Base-by-base conservation (phyloP, 1,140 invertebrate genomes). In the Micrasema longulum region DNA sequence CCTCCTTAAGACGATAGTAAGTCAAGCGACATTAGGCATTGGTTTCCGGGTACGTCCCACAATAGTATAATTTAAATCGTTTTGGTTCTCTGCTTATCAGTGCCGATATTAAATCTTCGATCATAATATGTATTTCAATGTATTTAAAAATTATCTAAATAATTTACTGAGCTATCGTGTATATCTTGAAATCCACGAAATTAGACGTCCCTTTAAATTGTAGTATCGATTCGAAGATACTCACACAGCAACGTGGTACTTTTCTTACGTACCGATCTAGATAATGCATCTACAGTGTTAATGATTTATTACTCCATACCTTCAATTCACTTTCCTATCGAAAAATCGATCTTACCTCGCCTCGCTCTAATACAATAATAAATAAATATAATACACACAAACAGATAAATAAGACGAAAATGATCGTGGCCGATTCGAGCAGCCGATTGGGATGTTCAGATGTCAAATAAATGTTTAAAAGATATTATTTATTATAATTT, bases 401-500 rank as follows among this genome's bases (percentile, higher is more conserved):
- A 69, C 68, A 35, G 60, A 70, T 67, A 67, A 74, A 70, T 70
- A 70, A 74, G 57, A 74, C 69, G 71, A 74, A 74, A 74, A 74
- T 63, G 73, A 74, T 71, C 73, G 73, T 74, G 69, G 53, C 52
- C 69, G 73, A 74, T 74, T 63, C 69, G 70, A 70, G 73, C 57
- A 68, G 69, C 73, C 66, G 73, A 74, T 74, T 74, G 73, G 71
- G 69, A 74, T 74, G 73, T 71, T 74, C 71, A 62, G 69, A 71
- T 65, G 73, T 74, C 73, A 71, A 74, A 74, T 74, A 74, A 74
- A 74, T 63, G 73, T 74, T 74, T 71, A 71, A 71, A 69, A 65
- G 73, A 74, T 74, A 74, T n/a, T n/a, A n/a, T 74, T 74, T 74
- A 74, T 71, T 62, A 67, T 74, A 74, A 74, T 74, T 74, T 74